Conservation (phyloP, 2,888 invertebrate species). For the Ecliptopera silaceata region DNA sequence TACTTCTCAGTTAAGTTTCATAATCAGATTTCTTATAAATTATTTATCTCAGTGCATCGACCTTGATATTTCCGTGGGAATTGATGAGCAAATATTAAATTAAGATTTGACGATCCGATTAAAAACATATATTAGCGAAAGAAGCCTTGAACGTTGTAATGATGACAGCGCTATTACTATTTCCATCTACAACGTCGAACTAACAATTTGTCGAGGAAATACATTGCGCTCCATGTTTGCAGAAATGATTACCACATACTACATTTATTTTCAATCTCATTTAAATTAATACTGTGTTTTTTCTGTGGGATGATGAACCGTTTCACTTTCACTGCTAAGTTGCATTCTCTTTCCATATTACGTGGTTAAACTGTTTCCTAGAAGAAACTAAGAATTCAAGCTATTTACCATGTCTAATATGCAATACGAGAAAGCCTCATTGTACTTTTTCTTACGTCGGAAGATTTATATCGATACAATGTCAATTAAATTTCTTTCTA, state of each 20-base stretch:
- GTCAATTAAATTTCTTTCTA: conserved; percentile 29
- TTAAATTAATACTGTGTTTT: conserved; percentile 30
- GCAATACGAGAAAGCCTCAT: conserved; percentile 33
- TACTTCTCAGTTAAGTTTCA: conserved; percentile 38
- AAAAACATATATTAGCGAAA: conserved; percentile 13
- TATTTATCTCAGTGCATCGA: conserved; percentile 41
- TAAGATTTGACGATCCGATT: conserved; percentile 22
- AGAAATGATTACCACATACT: conserved; percentile 12
- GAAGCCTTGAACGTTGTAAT: conserved; percentile 12
- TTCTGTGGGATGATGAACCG: conserved; percentile 42
- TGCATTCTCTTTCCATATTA: conserved; percentile 39
- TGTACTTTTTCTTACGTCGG: conserved; percentile 35
- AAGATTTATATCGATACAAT: conserved; percentile 30
- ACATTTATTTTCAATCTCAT: conserved; percentile 12
- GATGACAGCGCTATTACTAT: conserved; percentile 6
- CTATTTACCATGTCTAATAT: conserved; percentile 34
- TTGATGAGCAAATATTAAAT: conserved; percentile 27
- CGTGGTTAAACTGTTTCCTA: conserved; percentile 26
- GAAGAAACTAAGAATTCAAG: conserved; percentile 34
- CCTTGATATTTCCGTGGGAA: conserved; percentile 52
- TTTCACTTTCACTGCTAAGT: conserved; percentile 49
- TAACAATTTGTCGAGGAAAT: conserved; percentile 5
- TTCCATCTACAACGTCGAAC: not conserved
- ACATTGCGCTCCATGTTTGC: not conserved
- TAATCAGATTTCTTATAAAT: conserved; percentile 44